Percentiles rank a stretch among this genome's conserved stretches.
phyloP scores from a whole-genome alignment of 2,888 invertebrate genomes.

The Clivina fossor region DNA sequence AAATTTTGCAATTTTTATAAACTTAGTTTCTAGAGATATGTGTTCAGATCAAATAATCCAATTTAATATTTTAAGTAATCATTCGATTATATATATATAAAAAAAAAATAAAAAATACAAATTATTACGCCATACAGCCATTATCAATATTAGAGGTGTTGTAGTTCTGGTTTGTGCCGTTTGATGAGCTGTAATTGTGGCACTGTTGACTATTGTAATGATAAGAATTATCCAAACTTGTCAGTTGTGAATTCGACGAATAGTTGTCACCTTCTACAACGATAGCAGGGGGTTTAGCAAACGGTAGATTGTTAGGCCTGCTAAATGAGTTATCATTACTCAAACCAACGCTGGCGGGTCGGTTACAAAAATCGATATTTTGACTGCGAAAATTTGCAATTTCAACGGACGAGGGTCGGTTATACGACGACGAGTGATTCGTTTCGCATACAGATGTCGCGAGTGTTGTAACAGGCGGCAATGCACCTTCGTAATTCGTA shows the following conservation, averaged over 20 bases:
- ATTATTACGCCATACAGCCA: conserved; percentile 62
- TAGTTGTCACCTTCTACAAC: conserved; percentile 61
- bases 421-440: conserved; percentile 49
- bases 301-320: conserved; percentile 42
- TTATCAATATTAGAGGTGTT: conserved; percentile 60
- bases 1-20: conserved; percentile 22
- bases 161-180: conserved; percentile 58
- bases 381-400: conserved; percentile 31
- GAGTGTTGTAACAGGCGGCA: conserved; percentile 33
- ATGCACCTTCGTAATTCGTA: conserved; percentile 17
- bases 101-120: not conserved
- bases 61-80: too few relatives aligned
- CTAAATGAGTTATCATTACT: conserved; percentile 38
- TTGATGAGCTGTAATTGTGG: conserved; percentile 56
- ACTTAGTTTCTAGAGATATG: conserved; percentile 28
- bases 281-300: conserved; percentile 50
- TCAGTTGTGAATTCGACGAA: conserved; percentile 58
- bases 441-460: conserved; percentile 27
- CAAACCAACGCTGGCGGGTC: conserved; percentile 45
- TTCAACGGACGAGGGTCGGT: conserved; percentile 47
- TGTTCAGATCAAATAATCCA: conserved; percentile 12
- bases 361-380: conserved; percentile 42
- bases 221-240: conserved; percentile 55
- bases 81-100: too few relatives aligned
- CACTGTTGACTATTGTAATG: conserved; percentile 56